Base-by-base conservation (phyloP, 2,113 vertebrate genomes). In the Macquaria australasica region DNA sequence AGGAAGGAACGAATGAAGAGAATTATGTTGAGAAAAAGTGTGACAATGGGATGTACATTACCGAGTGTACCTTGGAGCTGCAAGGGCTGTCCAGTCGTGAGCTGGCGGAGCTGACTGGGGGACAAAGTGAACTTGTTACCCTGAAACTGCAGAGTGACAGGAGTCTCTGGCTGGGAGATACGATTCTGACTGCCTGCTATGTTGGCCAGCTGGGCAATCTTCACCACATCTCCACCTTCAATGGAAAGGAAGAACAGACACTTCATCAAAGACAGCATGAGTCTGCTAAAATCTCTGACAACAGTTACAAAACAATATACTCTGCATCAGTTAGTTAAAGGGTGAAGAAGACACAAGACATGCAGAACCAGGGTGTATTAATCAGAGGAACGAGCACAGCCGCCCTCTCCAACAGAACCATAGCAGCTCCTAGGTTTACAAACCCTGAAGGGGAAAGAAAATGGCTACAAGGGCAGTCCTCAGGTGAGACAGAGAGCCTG, bases 111-210 rank as follows among this genome's bases (percentile, higher is more conserved):
- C 63, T 98, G 97, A 77, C 97, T 98, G 21, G 97, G 97, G 1
- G 97, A 98, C 56, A 98, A 79, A 8, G 97, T 98, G 81, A 98
- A 98, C 89, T 98, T 98, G 94, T 98, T 98, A 37, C 97, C 97
- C 92, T 98, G 97, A 91, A 98, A 98, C 92, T 98, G 97, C 83
- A 98, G 93, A 0, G 97, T 98, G 87, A 98, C 97, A 0, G 97
- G 97, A 10, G 97, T 97, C 94, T 98, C 97, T 2, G 96, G 96
- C 91, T 97, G 97, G 10, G 97, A 93, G 1, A 97, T 97, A 12
- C 97, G 96, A 82, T 95, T 96, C 92, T 97, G 97, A 66, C 91
- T 91, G 68, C 96, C 97, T 59, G 97, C 93, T 87, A 97, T 96
- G 88, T 97, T 97, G 82, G 97, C 95, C 93, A 97, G 93, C 88